Conservation (phyloP, 1,140 invertebrate species). For the Pseudomyrmex dendroicus region DNA sequence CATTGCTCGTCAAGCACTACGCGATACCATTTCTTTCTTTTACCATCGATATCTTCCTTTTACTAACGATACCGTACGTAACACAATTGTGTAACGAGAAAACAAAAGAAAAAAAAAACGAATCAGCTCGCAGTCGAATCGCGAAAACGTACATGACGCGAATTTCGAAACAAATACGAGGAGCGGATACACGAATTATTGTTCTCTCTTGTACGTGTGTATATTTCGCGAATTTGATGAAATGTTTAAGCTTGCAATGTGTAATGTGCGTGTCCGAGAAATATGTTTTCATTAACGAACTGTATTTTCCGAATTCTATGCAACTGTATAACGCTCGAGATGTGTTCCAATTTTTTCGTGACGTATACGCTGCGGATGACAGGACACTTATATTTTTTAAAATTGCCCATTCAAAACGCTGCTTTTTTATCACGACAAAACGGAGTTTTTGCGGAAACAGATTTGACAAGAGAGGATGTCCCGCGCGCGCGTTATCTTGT, state of each 20-base stretch:
- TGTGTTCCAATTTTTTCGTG: constrained; percentile 54
- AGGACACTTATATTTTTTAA: constrained; percentile 59
- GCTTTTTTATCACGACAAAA: constrained; percentile 38
- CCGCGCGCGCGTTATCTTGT: constrained; percentile 34
- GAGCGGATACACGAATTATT: constrained; percentile 19
- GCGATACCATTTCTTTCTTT: constrained; percentile 13
- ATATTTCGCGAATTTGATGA: constrained; percentile 9
- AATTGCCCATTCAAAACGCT: constrained; percentile 47
- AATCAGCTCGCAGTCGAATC: neutral
- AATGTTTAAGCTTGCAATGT: constrained; percentile 23
- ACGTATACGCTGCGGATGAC: constrained; percentile 50
- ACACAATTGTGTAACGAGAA: constrained; percentile 2
- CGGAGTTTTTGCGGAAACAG: constrained; percentile 16
- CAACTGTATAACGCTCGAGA: constrained; percentile 52
- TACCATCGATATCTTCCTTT: neutral
- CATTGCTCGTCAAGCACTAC: neutral
- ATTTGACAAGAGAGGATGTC: constrained; percentile 28
- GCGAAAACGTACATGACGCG: neutral
- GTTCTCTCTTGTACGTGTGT: constrained; percentile 7
- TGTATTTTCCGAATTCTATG: constrained; percentile 56
- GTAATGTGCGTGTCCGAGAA: constrained; percentile 1
- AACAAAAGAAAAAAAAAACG: neutral
- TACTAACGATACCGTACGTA: constrained; percentile 25
- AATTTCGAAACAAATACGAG: constrained; percentile 5
- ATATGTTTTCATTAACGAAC: constrained; percentile 51